Conservation (phyloP, 2,888 invertebrate genomes). For the Lithophane leautieri region DNA sequence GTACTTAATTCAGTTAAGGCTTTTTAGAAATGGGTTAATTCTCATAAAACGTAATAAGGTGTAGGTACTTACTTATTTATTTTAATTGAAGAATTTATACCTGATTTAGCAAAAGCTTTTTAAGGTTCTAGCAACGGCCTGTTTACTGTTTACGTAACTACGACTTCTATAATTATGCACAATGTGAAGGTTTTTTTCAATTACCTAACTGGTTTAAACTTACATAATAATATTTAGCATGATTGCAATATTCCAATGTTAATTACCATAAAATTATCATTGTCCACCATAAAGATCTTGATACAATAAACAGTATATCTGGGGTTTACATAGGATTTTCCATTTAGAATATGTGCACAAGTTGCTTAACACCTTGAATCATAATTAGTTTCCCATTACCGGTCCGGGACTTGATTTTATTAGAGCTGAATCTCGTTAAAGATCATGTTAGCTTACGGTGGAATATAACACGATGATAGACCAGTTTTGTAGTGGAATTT, state of each 20-base stretch:
- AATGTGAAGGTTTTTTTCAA: neutral
- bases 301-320: constrained; percentile 25
- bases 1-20: constrained; percentile 39
- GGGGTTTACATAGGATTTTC: constrained; percentile 49
- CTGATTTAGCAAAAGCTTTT: constrained; percentile 33
- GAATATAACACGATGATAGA: constrained; percentile 19
- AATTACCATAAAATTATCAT: neutral
- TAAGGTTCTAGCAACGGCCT: neutral
- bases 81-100: constrained; percentile 32
- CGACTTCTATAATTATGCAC: constrained; percentile 1
- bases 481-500: constrained; percentile 3
- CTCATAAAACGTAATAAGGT: constrained; percentile 46
- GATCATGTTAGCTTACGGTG: constrained; percentile 36
- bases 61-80: constrained; percentile 10
- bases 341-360: constrained; percentile 30
- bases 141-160: neutral
- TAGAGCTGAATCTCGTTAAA: constrained; percentile 60
- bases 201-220: neutral
- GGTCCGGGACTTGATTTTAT: constrained; percentile 60
- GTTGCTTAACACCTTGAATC: constrained; percentile 42
- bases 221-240: neutral
- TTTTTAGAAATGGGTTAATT: constrained; percentile 47
- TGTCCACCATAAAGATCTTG: neutral
- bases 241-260: neutral
- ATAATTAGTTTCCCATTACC: constrained; percentile 65